Percentiles rank a stretch among this genome's conserved stretches.
phyloP scores from a whole-genome alignment of 2,888 invertebrate species.

The Sinopyrophorus schimmeli region DNA sequence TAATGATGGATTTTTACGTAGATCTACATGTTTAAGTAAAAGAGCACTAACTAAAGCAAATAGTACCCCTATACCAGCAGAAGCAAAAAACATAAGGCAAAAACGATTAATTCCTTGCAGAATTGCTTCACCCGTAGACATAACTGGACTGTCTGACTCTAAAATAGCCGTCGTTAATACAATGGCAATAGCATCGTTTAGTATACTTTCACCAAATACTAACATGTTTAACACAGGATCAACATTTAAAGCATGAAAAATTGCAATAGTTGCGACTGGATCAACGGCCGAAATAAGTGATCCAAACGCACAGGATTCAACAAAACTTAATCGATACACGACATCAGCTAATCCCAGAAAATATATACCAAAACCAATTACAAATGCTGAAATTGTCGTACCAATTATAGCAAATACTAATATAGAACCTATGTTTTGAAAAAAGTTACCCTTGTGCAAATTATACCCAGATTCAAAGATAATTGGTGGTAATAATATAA shows the following conservation, averaged over 20 bases:
- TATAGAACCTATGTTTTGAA: constrained; percentile 98
- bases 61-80: constrained; percentile 93
- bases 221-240: constrained; percentile 99
- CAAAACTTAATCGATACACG: constrained; percentile 89
- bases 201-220: constrained; percentile 93
- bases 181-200: constrained; percentile 98
- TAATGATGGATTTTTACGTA: constrained; percentile 95
- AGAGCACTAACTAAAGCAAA: constrained; percentile 94
- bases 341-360: constrained; percentile 89
- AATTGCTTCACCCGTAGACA: constrained; percentile 80
- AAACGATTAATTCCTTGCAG: constrained; percentile 87
- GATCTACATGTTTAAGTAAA: constrained; percentile 91
- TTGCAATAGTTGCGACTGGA: constrained; percentile 98
- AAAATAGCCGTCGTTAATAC: constrained; percentile 91
- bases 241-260: constrained; percentile 96
- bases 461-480: constrained; percentile 99
- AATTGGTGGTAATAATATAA: constrained; percentile 95
- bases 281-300: constrained; percentile 98
- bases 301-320: constrained; percentile 98
- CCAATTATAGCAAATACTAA: constrained; percentile 97
- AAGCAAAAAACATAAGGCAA: constrained; percentile 97
- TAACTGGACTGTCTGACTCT: constrained; percentile 68
- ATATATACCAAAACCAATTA: constrained; percentile 96
- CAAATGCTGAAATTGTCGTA: constrained; percentile 94
- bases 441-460: constrained; percentile 95